Evolutionary conservation across 2,797 vertebrate species (phyloP), one percentile per base, ranked within the genome.

Genomic region (Cheirogaleus major): DNA sequence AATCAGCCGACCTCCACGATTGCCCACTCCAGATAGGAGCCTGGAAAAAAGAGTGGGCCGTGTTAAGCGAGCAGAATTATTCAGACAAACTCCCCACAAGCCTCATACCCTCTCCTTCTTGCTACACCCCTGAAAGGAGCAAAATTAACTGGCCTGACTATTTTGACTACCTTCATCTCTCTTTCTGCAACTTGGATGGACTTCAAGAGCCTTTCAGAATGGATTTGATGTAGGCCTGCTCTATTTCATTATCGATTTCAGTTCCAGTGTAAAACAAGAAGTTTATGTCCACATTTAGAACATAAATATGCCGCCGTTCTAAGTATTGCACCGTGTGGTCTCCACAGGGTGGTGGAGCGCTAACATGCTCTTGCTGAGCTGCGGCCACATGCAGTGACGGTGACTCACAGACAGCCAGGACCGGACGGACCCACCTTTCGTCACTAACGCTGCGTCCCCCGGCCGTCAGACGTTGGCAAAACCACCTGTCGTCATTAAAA

Each of bases 191-290:
- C 78, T 82, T 88, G 95, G 96, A 95, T 50, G 2, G 59, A 43
- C 59, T 85, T 89, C 96, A 86, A 93, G 93, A 84, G 70, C 30
- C 95, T 95, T 92, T 95, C 93, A 86, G 93, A 88, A 69, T 65
- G 69, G 69, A 96, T 94, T 78, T 59, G 96, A 92, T 88, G 70
- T 55, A 59, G 11, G 6, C 45, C 32, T 18, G n/a, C 84, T 96
- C 69, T 63, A 48, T 52, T 91, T 90, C 92, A 32, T 80, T 89
- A 97, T 96, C 6, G 78, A 96, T 97, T 92, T 87, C 61, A 50
- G 65, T 41, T 93, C 78, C 65, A 32, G 87, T 27, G 93, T 93
- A 95, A 97, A 97, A 97, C 91, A 95, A 76, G 84, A 78, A 93
- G 83, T 89, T 95, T 86, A 84, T 23, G 55, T 93, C 91, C 92